A percentile compares a stretch with the other conserved stretches of the same genome.
Conservation (phyloP, 2,888 invertebrate species). For the Callosobruchus maculatus region DNA sequence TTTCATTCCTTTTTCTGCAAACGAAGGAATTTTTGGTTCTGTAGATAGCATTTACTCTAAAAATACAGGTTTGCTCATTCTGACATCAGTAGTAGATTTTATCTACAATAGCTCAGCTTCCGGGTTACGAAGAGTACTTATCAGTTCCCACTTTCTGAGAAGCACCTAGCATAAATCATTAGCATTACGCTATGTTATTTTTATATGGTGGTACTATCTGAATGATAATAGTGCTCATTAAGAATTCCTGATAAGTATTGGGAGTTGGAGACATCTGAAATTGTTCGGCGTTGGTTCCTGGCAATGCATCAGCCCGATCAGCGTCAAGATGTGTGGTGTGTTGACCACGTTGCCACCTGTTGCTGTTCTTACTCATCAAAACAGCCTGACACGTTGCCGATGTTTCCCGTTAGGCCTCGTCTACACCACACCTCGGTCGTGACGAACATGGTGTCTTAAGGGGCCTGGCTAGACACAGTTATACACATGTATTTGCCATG, state of each 20-base stretch:
- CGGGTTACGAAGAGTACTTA: too few relatives aligned
- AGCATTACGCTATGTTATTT: neutral
- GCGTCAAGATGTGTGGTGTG: slow-evolving; percentile 29
- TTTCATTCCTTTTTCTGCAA: too few relatives aligned
- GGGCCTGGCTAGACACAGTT: too few relatives aligned
- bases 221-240: neutral
- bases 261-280: neutral
- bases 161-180: neutral
- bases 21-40: too few relatives aligned
- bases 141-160: neutral
- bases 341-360: slow-evolving; percentile 40
- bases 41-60: too few relatives aligned
- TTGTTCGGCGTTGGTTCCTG: neutral
- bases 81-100: too few relatives aligned
- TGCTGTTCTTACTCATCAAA: slow-evolving; percentile 19
- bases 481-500: too few relatives aligned
- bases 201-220: neutral
- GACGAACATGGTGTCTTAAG: too few relatives aligned
- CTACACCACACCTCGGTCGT: neutral
- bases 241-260: neutral
- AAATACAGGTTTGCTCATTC: too few relatives aligned
- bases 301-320: slow-evolving; percentile 11
- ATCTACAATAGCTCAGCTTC: too few relatives aligned
- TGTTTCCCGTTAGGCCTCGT: neutral
- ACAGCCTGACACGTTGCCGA: neutral